Evolutionary conservation across 2,888 invertebrate genomes (phyloP).

Genomic region (Nemapogon koenigi): DNA sequence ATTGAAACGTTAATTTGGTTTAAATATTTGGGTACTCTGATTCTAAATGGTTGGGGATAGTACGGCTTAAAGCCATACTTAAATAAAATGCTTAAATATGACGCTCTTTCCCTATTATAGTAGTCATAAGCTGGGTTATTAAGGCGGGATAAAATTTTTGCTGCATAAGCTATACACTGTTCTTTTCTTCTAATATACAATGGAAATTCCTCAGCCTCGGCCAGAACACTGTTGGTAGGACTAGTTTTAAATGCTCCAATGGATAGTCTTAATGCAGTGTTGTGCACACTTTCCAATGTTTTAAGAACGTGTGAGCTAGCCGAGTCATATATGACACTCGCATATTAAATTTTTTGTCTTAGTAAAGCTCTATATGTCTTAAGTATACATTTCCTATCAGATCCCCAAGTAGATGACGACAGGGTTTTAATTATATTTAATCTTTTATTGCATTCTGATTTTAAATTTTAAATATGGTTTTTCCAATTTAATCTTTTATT

Average conservation of each 20-base stretch:
- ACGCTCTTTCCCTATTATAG: slow-evolving; percentile 1
- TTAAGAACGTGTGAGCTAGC: slow-evolving; percentile 5
- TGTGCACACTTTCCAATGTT: background rate
- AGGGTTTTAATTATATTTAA: slow-evolving; percentile 14
- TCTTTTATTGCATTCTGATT: slow-evolving; percentile 14
- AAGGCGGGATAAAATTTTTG: background rate
- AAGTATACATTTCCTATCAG: slow-evolving; percentile 12
- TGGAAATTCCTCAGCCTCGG: background rate
- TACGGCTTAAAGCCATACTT: background rate
- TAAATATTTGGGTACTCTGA: background rate
- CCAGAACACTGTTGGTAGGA: background rate
- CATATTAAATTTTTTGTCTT: slow-evolving; percentile 15
- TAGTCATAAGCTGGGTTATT: slow-evolving; percentile 1
- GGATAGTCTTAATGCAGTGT: slow-evolving; percentile 1
- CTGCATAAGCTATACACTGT: background rate
- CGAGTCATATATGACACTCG: slow-evolving; percentile 13
- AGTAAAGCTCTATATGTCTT: slow-evolving; percentile 13
- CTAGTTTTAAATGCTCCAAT: slow-evolving; percentile 2
- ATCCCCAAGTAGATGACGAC: slow-evolving; percentile 14
- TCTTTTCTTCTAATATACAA: background rate
- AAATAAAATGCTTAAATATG: no score
- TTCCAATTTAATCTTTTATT: slow-evolving; percentile 14
- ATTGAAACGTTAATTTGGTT: background rate
- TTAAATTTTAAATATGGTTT: slow-evolving; percentile 13
- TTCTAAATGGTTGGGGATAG: background rate